Conservation (phyloP, 1,140 invertebrate species). For the Hyles euphorbiae region DNA sequence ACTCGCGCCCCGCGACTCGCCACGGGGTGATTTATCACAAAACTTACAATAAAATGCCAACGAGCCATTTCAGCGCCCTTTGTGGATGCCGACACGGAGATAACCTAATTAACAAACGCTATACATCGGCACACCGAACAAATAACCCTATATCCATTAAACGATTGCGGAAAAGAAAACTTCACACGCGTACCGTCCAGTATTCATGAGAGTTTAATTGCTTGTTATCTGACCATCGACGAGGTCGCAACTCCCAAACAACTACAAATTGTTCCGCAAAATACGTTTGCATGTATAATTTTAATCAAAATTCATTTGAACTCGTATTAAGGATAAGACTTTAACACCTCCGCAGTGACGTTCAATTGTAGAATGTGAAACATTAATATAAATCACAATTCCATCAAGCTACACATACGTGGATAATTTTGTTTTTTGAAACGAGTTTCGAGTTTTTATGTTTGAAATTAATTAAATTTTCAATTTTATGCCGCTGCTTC, state of each 20-base stretch:
- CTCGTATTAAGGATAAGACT: neutral
- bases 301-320: too few relatives aligned
- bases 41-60: slow-evolving; percentile 73
- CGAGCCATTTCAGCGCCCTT: slow-evolving; percentile 66
- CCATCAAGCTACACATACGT: slow-evolving; percentile 1
- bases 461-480: slow-evolving; percentile 6
- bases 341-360: neutral
- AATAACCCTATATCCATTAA: slow-evolving; percentile 65
- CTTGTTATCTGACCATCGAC: slow-evolving; percentile 49
- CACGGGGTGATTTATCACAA: slow-evolving; percentile 72
- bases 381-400: slow-evolving; percentile 6
- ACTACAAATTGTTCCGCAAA: slow-evolving; percentile 17
- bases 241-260: slow-evolving; percentile 32
- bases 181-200: slow-evolving; percentile 23
- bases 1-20: slow-evolving; percentile 57
- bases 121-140: slow-evolving; percentile 63
- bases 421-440: slow-evolving; percentile 1
- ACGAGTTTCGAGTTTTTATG: neutral
- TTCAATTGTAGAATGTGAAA: neutral
- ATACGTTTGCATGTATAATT: neutral
- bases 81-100: slow-evolving; percentile 65
- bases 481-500: neutral
- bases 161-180: slow-evolving; percentile 32
- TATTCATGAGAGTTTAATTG: slow-evolving; percentile 47
- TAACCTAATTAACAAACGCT: slow-evolving; percentile 74